A percentile compares a stretch with the other conserved stretches of the same genome.
phyloP scores from a whole-genome alignment of 1,140 invertebrate species.

The Neelides sp. region DNA sequence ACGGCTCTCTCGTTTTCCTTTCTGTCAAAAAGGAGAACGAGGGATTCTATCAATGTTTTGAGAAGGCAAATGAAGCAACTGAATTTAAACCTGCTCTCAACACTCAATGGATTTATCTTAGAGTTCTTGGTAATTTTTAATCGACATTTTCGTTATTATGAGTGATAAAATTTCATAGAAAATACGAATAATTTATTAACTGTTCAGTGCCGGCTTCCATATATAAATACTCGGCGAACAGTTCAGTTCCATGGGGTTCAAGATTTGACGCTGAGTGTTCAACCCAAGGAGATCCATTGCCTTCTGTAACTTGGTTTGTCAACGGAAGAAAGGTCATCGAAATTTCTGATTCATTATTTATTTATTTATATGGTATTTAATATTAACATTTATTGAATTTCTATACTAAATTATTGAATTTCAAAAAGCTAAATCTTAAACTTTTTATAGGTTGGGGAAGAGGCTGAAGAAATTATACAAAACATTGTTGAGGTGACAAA shows the following conservation, averaged over 20 bases:
- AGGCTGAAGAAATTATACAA: slow-evolving; percentile 24
- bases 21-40: slow-evolving; percentile 22
- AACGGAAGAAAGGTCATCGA: slow-evolving; percentile 21
- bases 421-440: slow-evolving; percentile 3
- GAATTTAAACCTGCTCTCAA: slow-evolving; percentile 13
- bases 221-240: slow-evolving; percentile 23
- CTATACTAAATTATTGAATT: too few species aligned
- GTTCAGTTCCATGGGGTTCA: slow-evolving; percentile 25
- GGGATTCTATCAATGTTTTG: slow-evolving; percentile 28
- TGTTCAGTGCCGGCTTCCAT: slow-evolving; percentile 23
- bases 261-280: slow-evolving; percentile 28
- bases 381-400: background rate
- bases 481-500: slow-evolving; percentile 24
- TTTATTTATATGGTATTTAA: background rate
- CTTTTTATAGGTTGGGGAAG: slow-evolving; percentile 20
- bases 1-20: slow-evolving; percentile 22
- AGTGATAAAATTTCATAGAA: background rate
- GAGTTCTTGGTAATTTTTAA: slow-evolving; percentile 18
- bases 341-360: background rate
- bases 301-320: slow-evolving; percentile 21
- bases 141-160: background rate
- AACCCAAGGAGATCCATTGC: slow-evolving; percentile 27
- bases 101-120: slow-evolving; percentile 27
- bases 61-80: slow-evolving; percentile 22
- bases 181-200: slow-evolving; percentile 1